Conservation (phyloP, 2,797 vertebrate species). For the Delichon dasypus region DNA sequence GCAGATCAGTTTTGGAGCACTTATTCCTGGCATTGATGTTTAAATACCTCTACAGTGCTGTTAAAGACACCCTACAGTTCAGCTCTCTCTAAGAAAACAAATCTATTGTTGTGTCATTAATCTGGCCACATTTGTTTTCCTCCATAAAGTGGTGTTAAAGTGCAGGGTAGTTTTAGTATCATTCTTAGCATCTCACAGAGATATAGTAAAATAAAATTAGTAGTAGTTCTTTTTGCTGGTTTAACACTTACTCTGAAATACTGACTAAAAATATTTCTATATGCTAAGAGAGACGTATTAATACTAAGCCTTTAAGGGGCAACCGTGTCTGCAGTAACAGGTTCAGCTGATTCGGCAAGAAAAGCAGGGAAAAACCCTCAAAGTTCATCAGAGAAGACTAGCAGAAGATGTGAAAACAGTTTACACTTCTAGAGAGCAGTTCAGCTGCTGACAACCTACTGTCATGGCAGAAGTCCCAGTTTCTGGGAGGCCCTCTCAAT, state of each 20-base stretch:
- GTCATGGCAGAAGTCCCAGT: not conserved
- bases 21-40: not conserved
- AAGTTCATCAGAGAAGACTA: not conserved
- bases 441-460: not conserved
- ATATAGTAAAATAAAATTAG: not conserved
- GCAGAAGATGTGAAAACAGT: not conserved
- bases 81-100: not conserved
- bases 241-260: not conserved
- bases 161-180: not conserved
- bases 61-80: not conserved
- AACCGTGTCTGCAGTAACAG: not conserved
- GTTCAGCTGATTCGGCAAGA: not conserved
- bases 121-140: not conserved
- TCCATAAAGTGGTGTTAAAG: not conserved
- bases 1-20: not conserved
- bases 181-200: not conserved
- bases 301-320: not conserved
- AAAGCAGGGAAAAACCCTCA: rapidly evolving
- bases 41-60: not conserved
- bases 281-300: not conserved
- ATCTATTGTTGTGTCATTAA: not conserved
- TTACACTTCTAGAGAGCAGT: not conserved
- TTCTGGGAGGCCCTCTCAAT: not conserved
- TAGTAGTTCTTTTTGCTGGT: not conserved
- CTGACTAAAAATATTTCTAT: not conserved